Conservation (phyloP, 2,888 invertebrate genomes). For the Scaptomyza polygonia region DNA sequence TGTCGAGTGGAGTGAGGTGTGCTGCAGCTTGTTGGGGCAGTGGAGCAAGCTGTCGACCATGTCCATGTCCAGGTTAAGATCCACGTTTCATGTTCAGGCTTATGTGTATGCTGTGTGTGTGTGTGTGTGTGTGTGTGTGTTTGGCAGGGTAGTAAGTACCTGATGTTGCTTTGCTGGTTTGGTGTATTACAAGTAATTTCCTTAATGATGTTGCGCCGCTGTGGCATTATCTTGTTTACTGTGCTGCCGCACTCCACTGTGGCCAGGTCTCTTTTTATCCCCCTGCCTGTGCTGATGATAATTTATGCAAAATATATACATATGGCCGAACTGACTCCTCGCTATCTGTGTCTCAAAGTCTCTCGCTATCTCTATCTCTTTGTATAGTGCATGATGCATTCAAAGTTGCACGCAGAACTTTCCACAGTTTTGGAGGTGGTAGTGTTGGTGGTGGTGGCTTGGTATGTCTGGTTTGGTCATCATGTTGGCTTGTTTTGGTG, state of each 20-base stretch:
- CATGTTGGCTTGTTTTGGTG: slow-evolving; percentile 55
- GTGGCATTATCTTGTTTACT: slow-evolving; percentile 77
- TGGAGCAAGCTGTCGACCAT: slow-evolving; percentile 19
- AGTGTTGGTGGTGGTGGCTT: slow-evolving; percentile 3
- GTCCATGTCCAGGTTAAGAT: slow-evolving; percentile 14
- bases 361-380: background rate
- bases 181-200: slow-evolving; percentile 77
- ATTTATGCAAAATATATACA: slow-evolving; percentile 77
- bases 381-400: slow-evolving; percentile 35
- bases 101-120: background rate
- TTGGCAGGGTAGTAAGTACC: slow-evolving; percentile 52
- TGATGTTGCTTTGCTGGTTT: slow-evolving; percentile 51
- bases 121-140: slow-evolving; percentile 10
- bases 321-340: slow-evolving; percentile 20
- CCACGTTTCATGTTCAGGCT: slow-evolving; percentile 15
- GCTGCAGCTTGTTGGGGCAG: background rate
- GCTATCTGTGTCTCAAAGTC: slow-evolving; percentile 15
- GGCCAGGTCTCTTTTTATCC: slow-evolving; percentile 14
- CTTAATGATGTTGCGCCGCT: slow-evolving; percentile 78
- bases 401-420: slow-evolving; percentile 42
- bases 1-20: background rate
- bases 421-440: slow-evolving; percentile 53
- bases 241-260: slow-evolving; percentile 37
- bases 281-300: slow-evolving; percentile 44
- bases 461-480: slow-evolving; percentile 31